These are phyloP conservation scores for Baryphthengus martii DNA, from an alignment of 2,113 vertebrate species.

Conservation along the genomic window DNA sequence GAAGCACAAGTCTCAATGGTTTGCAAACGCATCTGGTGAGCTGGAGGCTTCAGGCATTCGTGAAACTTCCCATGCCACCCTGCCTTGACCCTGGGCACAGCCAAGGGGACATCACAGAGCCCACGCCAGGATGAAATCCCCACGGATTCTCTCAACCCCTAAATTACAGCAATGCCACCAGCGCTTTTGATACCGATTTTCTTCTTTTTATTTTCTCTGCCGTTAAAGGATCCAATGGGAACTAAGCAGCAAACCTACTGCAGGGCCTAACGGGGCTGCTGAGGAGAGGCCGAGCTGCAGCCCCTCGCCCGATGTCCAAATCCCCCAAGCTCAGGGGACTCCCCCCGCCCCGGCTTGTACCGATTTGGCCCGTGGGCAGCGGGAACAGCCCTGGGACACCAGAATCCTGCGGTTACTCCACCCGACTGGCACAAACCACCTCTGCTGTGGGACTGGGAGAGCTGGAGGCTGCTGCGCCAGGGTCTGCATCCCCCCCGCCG, in stretches of 20 bases:
- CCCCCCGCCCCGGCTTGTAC: not conserved
- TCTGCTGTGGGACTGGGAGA: not conserved
- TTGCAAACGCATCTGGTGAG: not conserved
- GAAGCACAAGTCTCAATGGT: not conserved
- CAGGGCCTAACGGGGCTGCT: not conserved
- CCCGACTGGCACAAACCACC: not conserved
- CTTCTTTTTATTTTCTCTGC: not conserved
- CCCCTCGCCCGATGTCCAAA: not conserved
- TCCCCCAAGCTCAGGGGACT: too few species aligned
- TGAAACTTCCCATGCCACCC: not conserved
- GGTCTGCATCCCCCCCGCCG: not conserved
- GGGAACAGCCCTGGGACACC: not conserved
- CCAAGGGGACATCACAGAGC: not conserved
- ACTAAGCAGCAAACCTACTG: not conserved
- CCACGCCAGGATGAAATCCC: fast-evolving
- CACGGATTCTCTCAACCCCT: not conserved
- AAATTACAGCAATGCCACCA: not conserved
- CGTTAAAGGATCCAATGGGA: not conserved
- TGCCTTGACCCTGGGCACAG: not conserved
- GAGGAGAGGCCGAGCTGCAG: fast-evolving
- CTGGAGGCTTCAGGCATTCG: not conserved
- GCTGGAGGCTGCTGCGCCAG: not conserved
- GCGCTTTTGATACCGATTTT: not conserved
- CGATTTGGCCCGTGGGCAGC: not conserved
- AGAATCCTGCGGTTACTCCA: not conserved